Base-by-base conservation (phyloP, 2,888 invertebrate genomes). In the Cheilosia urbana region DNA sequence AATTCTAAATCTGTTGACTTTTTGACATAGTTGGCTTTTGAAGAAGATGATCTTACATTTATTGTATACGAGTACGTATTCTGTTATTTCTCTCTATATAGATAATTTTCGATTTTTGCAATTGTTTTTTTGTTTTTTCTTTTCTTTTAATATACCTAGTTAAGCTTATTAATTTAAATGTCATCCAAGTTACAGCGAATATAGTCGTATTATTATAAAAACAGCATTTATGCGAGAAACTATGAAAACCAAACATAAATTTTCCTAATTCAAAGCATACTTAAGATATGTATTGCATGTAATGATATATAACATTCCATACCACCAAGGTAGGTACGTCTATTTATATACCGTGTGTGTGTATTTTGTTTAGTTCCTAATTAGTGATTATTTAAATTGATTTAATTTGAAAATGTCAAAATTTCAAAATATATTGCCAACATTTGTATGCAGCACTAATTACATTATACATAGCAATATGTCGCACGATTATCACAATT, bases 401-500 rank as follows among this genome's bases (percentile, higher is more conserved):
- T 47, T 30, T 30, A 9, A 30, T 30, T 30, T 30, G 7, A 30
- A 51, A 19, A 42, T 45, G 37, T 17, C 5, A 19, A 58, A 49
- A 40, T 47, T 53, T 37, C 5, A 37, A 55, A 47, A 66, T 24
- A 24, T 15, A 27, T 45, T 57, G 19, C n/a, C 49, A 37, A 40
- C 51, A 57, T 49, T 24, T 51, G 24, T 30, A 62, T 45, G 42
- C 58, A 72, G 27, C 53, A 55, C n/a, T 24, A n/a, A 11, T 19
- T 53, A 63, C 6, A 27, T 24, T 17, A 34, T 53, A 63, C 6
- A 27, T 24, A 27, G n/a, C 42, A 37, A 17, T 58, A 34, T 68
- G 77, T 45, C 69, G 68, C 71, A 76, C 53, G 65, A 72, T 68
- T 84, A 79, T 79, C 79, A 84, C 79, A 84, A 80, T 76, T 76